Base-by-base conservation (phyloP, 1,140 invertebrate genomes). In the Phymorhynchus buccinoides region DNA sequence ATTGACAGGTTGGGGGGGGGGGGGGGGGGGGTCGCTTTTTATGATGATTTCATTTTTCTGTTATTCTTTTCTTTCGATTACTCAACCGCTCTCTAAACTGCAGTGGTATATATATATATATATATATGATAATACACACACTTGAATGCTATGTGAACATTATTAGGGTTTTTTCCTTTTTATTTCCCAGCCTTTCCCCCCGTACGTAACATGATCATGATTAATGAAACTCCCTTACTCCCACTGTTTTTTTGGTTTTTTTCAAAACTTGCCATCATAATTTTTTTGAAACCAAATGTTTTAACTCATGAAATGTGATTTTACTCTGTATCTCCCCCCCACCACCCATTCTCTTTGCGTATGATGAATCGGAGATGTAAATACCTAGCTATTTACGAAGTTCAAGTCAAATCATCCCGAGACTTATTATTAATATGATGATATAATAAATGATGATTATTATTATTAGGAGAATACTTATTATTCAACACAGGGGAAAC, bases 161-260 rank as follows among this genome's bases (percentile, higher is more conserved):
- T 62, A 62, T 27, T n/a, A n/a, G n/a, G n/a, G n/a, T n/a, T n/a
- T 62, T 62, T 62, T 62, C 22, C 56, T 62, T 62, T 62, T 62
- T 27, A 62, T 62, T 62, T 62, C 35, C 35, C 68, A 9, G 6
- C n/a, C 22, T 62, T 62, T 62, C 35, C 35, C 68, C 32, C n/a
- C n/a, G 6, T 66, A 35, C 35, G 68, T 71, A 37, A 71, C 37
- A 75, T 75, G 73, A 75, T 75, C 73, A 75, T 75, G 73, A 75
- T 75, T 75, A 37, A 75, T 75, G 73, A 22, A 12, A 9, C 48
- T 27, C 22, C 22, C 22, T 27, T 62, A 22, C 22, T 22, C 48
- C 48, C 22, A 3, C 22, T 62, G 22, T 62, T 62, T 62, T 75
- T 37, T 75, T 42, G n/a, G n/a, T 66, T 27, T 66, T 75, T 37